Conservation (phyloP, 2,797 vertebrate species). For the Crocodylus rhombifer region DNA sequence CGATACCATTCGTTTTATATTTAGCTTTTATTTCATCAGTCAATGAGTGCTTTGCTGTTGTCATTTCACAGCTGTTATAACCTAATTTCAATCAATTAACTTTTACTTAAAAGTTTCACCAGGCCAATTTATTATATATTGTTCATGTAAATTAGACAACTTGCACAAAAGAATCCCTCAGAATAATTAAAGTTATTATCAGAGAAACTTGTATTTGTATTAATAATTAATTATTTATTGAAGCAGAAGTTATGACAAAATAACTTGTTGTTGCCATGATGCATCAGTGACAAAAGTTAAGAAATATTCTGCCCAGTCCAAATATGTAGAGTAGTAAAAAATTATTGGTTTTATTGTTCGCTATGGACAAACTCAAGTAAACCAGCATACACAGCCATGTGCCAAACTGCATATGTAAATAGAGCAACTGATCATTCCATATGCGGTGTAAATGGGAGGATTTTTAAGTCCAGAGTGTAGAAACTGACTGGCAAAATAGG, state of each 20-base stretch:
- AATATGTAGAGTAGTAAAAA: neutral
- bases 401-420: neutral
- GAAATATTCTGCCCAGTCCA: neutral
- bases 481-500: neutral
- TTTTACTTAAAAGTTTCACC: conserved; percentile 54
- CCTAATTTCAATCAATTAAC: conserved; percentile 68
- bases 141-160: conserved; percentile 19
- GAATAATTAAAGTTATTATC: neutral
- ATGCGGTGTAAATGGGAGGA: neutral
- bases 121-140: conserved; percentile 17
- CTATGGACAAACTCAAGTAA: neutral
- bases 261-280: neutral
- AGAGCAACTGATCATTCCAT: neutral
- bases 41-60: neutral
- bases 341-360: neutral
- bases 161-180: neutral
- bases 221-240: neutral
- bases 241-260: neutral
- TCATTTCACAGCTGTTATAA: conserved; percentile 49
- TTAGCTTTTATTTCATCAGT: neutral
- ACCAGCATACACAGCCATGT: neutral
- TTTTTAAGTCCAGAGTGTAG: neutral
- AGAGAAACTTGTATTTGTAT: neutral
- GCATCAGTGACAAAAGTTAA: neutral
- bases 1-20: neutral